Evolutionary conservation across 2,113 vertebrate species (phyloP).

Genomic region (Mesocricetus auratus): DNA sequence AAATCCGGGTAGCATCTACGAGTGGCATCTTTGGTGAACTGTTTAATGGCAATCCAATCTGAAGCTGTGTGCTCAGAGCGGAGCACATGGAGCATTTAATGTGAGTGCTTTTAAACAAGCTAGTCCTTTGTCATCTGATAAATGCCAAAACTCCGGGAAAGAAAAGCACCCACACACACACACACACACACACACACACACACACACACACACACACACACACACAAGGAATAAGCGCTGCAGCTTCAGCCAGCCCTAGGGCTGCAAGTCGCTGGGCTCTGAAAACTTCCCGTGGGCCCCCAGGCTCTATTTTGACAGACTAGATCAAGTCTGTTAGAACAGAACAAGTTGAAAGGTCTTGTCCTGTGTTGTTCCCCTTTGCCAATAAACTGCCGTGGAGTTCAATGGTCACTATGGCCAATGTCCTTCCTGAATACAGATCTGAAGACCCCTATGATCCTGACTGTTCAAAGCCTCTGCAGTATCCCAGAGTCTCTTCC

Average conservation of each 20-base stretch:
- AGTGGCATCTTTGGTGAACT: neutral
- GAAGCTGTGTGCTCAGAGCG: neutral
- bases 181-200: neutral
- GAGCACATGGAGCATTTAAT: neutral
- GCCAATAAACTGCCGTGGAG: neutral
- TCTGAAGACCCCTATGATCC: fast-evolving
- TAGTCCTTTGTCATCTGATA: conserved; percentile 68
- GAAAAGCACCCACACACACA: neutral
- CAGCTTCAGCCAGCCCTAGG: neutral
- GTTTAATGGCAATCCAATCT: neutral
- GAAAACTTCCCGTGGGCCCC: neutral
- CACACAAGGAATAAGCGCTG: neutral
- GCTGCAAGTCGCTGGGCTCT: neutral
- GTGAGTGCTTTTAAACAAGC: conserved; percentile 58
- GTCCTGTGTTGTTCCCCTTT: neutral
- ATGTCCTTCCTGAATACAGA: neutral
- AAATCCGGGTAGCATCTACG: fast-evolving
- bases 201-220: neutral
- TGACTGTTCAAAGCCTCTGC: fast-evolving
- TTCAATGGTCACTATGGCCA: neutral
- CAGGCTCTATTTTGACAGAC: conserved; percentile 25
- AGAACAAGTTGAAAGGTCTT: neutral
- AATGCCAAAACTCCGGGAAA: conserved; percentile 56
- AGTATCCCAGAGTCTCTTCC: neutral
- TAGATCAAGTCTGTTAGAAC: neutral